Base-by-base conservation (phyloP, 2,888 invertebrate genomes). In the Nemotelus nigrinus region DNA sequence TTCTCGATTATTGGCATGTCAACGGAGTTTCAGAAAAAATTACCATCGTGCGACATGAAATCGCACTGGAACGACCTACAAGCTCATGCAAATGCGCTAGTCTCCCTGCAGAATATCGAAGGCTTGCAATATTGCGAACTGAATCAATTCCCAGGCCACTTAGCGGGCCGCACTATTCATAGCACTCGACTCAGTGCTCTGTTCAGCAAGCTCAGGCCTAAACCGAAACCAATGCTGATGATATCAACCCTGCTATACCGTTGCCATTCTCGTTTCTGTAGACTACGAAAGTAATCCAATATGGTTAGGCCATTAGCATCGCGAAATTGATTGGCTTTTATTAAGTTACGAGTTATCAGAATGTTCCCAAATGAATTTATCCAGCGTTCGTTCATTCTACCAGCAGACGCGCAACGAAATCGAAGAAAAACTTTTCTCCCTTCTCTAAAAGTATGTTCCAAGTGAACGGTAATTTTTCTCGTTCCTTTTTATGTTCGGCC, bases 251-350 rank as follows among this genome's bases (percentile, higher is more conserved):
- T 25, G 25, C 25, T 25, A 25, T 25, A 1, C 25, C 25, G 25
- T 25, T 25, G 25, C 25, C 25, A 25, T 25, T 25, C 25, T 58
- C 2, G 4, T 5, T 39, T 63, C 5, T 4, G 44, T 4, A 68
- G 70, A 50, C 70, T 63, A 47, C 47, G 43, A 55, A 41, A 55
- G 74, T 74, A 74, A 74, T 74, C 74, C 74, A 74, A 74, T 74
- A 74, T 74, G 63, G 74, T 60, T 74, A 60, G 60, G 74, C 74
- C 74, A 74, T 74, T 74, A 74, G 74, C 48, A 41, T 60, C 74
- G 74, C 74, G 74, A 74, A 74, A 74, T 74, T 74, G 74, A 74
- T 74, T 74, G 74, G 74, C 74, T 74, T 48, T 60, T 74, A 74
- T 74, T 74, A 60, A 74, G 74, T 74, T 60, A 74, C 74, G 47